A percentile compares a stretch with the other conserved stretches of the same genome.
Conservation (phyloP, 1,140 invertebrate genomes). For the Calosoma granatense region DNA sequence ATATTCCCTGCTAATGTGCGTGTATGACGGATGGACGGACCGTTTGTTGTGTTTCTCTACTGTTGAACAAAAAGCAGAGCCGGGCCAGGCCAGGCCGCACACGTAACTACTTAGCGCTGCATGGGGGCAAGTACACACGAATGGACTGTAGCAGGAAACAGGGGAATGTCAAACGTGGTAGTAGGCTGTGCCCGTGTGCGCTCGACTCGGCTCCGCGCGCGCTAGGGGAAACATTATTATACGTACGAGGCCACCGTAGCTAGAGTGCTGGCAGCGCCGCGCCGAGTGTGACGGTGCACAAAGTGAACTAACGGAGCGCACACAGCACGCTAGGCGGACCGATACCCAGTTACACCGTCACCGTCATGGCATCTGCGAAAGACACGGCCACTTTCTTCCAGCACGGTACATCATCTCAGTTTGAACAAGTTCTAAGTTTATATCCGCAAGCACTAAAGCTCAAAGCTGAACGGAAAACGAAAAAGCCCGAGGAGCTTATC, state of each 20-base stretch:
- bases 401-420: conserved; percentile 74
- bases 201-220: neutral
- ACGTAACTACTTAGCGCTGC: too few species aligned
- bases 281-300: conserved; percentile 15
- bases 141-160: neutral
- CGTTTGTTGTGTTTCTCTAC: too few species aligned
- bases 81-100: neutral
- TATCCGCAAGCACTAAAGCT: conserved; percentile 78
- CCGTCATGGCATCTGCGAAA: conserved; percentile 73
- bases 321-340: conserved; percentile 25
- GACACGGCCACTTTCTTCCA: conserved; percentile 85
- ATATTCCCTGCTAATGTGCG: too few species aligned
- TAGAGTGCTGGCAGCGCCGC: conserved; percentile 21
- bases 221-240: neutral
- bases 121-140: neutral
- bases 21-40: too few species aligned
- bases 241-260: neutral
- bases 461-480: conserved; percentile 77
- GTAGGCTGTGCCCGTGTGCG: neutral
- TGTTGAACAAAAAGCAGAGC: neutral
- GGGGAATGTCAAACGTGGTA: neutral
- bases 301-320: conserved; percentile 19
- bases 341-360: conserved; percentile 16
- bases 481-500: conserved; percentile 86
- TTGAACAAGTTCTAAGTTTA: conserved; percentile 76